Conservation (phyloP, 2,797 vertebrate species). For the Gymnoscopelus microlampas region DNA sequence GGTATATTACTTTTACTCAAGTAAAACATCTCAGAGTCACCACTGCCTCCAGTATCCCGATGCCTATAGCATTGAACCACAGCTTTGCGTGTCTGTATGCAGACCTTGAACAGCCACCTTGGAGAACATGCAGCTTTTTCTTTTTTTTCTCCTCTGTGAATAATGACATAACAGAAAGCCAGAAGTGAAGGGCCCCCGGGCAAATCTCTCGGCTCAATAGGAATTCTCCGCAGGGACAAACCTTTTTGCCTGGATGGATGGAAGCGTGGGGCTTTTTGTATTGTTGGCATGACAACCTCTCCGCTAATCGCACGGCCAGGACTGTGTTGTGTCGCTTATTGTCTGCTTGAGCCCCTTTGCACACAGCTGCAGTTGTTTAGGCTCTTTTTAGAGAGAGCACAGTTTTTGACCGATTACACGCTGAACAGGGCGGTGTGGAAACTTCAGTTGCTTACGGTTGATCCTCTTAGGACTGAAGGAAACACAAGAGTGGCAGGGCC, state of each 20-base stretch:
- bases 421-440: conserved; percentile 27
- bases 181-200: conserved; percentile 38
- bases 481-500: not conserved
- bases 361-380: conserved; percentile 56
- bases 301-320: conserved; percentile 37
- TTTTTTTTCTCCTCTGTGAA: conserved; percentile 21
- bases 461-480: conserved; percentile 30
- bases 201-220: conserved; percentile 29
- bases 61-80: conserved; percentile 9
- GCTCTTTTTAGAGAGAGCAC: conserved; percentile 22
- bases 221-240: conserved; percentile 46
- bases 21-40: no score
- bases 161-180: conserved; percentile 48
- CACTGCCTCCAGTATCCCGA: no score
- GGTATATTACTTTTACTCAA: no score
- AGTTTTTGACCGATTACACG: conserved; percentile 45
- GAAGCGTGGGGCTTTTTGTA: conserved; percentile 47
- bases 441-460: conserved; percentile 24
- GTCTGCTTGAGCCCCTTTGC: conserved; percentile 44
- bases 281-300: conserved; percentile 72
- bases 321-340: conserved; percentile 56
- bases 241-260: conserved; percentile 8
- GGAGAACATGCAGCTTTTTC: not conserved
- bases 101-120: not conserved
- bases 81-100: not conserved